Conservation (phyloP, 2,113 vertebrate species). For the Pristiophorus japonicus region DNA sequence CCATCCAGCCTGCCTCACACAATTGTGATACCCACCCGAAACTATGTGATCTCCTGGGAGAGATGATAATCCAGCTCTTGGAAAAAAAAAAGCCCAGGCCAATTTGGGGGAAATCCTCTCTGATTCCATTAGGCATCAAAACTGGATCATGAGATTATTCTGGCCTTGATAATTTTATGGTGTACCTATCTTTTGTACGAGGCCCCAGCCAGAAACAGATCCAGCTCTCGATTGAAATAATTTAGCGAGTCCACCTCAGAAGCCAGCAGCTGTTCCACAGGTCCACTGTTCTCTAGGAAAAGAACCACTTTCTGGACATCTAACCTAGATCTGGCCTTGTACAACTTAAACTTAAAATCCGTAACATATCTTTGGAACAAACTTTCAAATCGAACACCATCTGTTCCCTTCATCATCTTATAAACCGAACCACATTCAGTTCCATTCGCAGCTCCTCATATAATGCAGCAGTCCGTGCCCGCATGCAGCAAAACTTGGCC, state of each 20-base stretch:
- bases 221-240: not conserved
- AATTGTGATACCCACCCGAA: too few species aligned
- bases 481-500: too few species aligned
- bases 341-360: not conserved
- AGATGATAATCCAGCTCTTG: not conserved
- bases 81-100: not conserved
- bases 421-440: too few species aligned
- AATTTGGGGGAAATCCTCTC: not conserved
- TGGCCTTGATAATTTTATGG: not conserved
- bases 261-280: not conserved
- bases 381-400: not conserved
- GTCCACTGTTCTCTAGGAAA: not conserved
- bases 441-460: too few species aligned
- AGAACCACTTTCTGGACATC: not conserved
- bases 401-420: not conserved
- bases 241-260: not conserved
- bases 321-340: not conserved
- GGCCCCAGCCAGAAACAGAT: not conserved
- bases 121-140: not conserved
- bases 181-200: not conserved
- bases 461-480: too few species aligned
- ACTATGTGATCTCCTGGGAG: not conserved
- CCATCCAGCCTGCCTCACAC: not conserved
- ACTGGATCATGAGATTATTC: not conserved
- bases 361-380: not conserved